Evolutionary conservation across 2,113 vertebrate genomes (phyloP).

Genomic region (Todiramphus chloris): DNA sequence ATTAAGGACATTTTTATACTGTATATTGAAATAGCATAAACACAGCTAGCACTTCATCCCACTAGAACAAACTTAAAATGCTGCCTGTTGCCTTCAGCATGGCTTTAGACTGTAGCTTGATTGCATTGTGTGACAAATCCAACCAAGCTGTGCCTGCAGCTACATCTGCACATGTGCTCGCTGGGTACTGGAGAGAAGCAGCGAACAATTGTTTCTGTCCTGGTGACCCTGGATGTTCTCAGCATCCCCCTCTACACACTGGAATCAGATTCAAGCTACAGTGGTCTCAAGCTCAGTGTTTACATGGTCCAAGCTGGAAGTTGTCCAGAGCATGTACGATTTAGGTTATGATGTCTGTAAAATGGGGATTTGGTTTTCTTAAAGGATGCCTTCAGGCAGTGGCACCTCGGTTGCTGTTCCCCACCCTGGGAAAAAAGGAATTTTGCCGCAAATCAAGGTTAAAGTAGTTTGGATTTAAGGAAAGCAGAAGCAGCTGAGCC

Average conservation of each 20-base stretch:
- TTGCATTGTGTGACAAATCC: neutral
- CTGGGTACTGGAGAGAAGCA: neutral
- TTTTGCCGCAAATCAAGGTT: neutral
- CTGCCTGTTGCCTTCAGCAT: neutral
- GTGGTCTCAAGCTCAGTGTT: fast-evolving
- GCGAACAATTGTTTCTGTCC: neutral
- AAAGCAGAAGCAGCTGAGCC: neutral
- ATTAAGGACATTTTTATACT: neutral
- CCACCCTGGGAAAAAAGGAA: neutral
- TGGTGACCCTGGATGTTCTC: neutral
- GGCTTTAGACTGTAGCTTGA: neutral
- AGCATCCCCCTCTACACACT: fast-evolving
- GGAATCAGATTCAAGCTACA: fast-evolving
- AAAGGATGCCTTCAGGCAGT: neutral
- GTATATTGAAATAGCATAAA: neutral
- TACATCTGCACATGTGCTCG: fast-evolving
- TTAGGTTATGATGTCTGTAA: neutral
- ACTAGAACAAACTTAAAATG: neutral
- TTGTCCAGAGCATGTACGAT: neutral
- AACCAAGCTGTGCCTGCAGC: neutral
- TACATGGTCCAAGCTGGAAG: fast-evolving
- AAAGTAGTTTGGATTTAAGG: neutral
- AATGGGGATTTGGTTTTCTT: neutral
- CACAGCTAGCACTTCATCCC: fast-evolving
- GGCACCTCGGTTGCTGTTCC: fast-evolving